Conservation (phyloP, 1,140 invertebrate species). For the Cotesia glomerata region DNA sequence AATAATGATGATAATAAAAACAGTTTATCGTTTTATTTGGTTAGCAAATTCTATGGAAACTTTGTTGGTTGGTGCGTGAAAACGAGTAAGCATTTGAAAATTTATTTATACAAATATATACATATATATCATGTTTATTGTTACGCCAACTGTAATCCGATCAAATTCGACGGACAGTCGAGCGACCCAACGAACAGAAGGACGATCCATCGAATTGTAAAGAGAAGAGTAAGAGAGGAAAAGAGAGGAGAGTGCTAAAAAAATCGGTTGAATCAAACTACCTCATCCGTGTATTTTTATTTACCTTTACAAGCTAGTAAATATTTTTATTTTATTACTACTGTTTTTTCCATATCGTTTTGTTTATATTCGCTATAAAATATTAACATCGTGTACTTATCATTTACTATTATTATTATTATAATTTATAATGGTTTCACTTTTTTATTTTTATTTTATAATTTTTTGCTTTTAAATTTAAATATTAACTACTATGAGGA, state of each 20-base stretch:
- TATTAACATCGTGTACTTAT: no score
- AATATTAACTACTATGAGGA: not conserved
- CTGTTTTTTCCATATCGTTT: not conserved
- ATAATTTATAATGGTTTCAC: no score
- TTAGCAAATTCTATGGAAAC: slow-evolving; percentile 6
- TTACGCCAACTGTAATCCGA: slow-evolving; percentile 9
- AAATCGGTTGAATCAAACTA: not conserved
- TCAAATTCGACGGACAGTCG: slow-evolving; percentile 9
- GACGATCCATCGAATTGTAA: slow-evolving; percentile 1
- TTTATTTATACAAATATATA: not conserved
- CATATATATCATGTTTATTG: slow-evolving; percentile 2
- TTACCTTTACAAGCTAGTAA: not conserved
- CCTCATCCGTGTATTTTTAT: not conserved
- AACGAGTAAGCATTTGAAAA: slow-evolving; percentile 5
- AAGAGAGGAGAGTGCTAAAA: not conserved
- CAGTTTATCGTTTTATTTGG: not conserved
- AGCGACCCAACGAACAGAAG: slow-evolving; percentile 7
- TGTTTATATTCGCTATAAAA: not conserved
- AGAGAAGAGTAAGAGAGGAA: not conserved
- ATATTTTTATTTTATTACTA: not conserved
- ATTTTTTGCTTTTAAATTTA: not conserved
- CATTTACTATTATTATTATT: no score
- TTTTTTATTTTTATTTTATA: no score
- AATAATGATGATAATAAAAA: no score
- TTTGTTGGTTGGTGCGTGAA: slow-evolving; percentile 5